A percentile compares a stretch with the other conserved stretches of the same genome.
phyloP scores from a whole-genome alignment of 2,888 invertebrate species.

The Herminia tarsipennalis region DNA sequence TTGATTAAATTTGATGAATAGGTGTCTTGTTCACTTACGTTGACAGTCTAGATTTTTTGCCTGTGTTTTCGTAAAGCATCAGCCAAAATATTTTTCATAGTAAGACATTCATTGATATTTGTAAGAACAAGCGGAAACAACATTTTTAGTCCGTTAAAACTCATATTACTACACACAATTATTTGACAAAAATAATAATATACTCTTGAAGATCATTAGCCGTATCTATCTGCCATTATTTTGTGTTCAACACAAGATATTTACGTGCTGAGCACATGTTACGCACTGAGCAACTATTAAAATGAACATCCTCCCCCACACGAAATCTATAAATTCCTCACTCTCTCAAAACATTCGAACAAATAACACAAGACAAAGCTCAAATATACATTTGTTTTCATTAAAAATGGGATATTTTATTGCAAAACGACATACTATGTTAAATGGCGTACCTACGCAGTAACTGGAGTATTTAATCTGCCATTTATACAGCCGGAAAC shows the following conservation, averaged over 20 bases:
- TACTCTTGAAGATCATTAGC: not conserved
- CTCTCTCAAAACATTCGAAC: conserved; percentile 9
- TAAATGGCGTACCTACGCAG: not conserved
- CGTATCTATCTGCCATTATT: conserved; percentile 1
- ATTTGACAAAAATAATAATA: not conserved
- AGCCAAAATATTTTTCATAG: no score
- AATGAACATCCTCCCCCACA: not conserved
- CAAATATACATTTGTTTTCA: conserved; percentile 14
- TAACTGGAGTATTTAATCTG: conserved; percentile 14
- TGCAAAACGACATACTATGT: conserved; percentile 3
- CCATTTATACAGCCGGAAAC: conserved; percentile 3
- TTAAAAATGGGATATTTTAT: conserved; percentile 11
- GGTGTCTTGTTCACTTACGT: no score
- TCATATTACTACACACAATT: no score
- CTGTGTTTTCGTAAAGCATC: no score
- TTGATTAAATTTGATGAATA: no score
- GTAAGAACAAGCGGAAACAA: not conserved
- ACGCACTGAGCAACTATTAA: not conserved
- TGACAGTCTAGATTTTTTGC: no score
- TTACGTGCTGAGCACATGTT: not conserved
- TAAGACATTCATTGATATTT: not conserved
- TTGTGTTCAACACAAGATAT: conserved; percentile 11
- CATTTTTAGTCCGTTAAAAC: no score
- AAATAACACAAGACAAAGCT: conserved; percentile 9
- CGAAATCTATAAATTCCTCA: not conserved